Evolutionary conservation across 2,888 invertebrate genomes (phyloP).

Genomic region (Diaperis boleti): DNA sequence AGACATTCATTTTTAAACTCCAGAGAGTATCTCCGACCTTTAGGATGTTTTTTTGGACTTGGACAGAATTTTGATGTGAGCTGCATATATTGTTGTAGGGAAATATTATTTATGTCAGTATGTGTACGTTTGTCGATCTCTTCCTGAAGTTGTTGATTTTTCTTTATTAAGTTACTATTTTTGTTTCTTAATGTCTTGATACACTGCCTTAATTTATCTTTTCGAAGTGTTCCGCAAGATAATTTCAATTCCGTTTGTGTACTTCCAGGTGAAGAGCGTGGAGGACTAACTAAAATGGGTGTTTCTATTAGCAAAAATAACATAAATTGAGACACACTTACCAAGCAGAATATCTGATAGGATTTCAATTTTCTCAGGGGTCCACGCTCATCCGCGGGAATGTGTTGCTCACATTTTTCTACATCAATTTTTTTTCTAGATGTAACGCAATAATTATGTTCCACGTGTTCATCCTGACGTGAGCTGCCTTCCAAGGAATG

Average conservation of each 20-base stretch:
- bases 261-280: not conserved
- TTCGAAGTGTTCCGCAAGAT: slow-evolving; percentile 13
- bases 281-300: not conserved
- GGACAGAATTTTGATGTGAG: slow-evolving; percentile 33
- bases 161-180: slow-evolving; percentile 9
- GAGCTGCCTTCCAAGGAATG: slow-evolving; percentile 17
- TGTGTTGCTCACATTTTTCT: not conserved
- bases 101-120: too few relatives aligned
- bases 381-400: too few relatives aligned
- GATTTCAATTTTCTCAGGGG: not conserved
- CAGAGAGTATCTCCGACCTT: slow-evolving; percentile 29
- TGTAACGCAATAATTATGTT: not conserved
- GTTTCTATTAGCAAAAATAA: not conserved
- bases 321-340: too few relatives aligned
- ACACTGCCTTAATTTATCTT: slow-evolving; percentile 15
- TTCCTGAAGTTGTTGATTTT: slow-evolving; percentile 1
- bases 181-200: slow-evolving; percentile 11
- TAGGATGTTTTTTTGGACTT: slow-evolving; percentile 16
- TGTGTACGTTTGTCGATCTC: too few relatives aligned
- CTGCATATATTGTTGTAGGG: too few relatives aligned
- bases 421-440: not conserved
- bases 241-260: slow-evolving; percentile 23
- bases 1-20: slow-evolving; percentile 33
- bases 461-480: not conserved
- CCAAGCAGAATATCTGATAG: not conserved